Base-by-base conservation (phyloP, 30 jellyfish, hydroid and myxozoan genomes). In the Mastigias papua region DNA sequence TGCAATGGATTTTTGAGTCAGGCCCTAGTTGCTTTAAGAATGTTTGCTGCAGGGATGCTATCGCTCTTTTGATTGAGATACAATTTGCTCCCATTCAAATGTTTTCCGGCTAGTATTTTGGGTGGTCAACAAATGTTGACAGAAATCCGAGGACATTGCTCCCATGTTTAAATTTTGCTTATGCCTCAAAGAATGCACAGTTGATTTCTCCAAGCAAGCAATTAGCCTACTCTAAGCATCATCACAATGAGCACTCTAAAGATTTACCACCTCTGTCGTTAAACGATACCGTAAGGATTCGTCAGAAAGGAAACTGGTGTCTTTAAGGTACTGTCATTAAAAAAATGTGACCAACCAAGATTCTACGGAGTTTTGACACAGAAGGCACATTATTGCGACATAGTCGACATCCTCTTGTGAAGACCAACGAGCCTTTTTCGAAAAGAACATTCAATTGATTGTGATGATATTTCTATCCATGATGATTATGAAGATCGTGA, bases 91-190 rank as follows among this genome's bases (percentile, higher is more conserved):
- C n/a, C n/a, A n/a, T n/a, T n/a, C n/a, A n/a, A n/a, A n/a, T n/a
- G n/a, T n/a, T n/a, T n/a, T n/a, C n/a, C n/a, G n/a, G n/a, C n/a
- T n/a, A n/a, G n/a, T n/a, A n/a, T n/a, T 61, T 61, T 4, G 22
- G 33, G 22, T 61, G 10, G 73, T 61, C 73, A 61, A 61, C 21
- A 26, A 61, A 61, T 61, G 73, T 6, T 26, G 21, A 82, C 17
- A 68, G 87, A 0, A 13, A 76, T 13, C 86, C 92, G 51, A 37
- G 92, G 37, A 82, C 92, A 1, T 33, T 69, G 37, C 86, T 82
- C 11, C 87, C 92, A 46, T 71, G 76, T 51, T 51, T 8, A 51
- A 26, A 3, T 8, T 19, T 26, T 65, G 50, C 22, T 19, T 2
- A 11, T 19, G 22, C 2, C 76, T 26, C 50, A 28, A 32, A 65